A percentile compares a stretch with the other conserved stretches of the same genome.
Evolutionary conservation across 2,113 vertebrate species (phyloP).

Genomic region (Prietella phreatophila): DNA sequence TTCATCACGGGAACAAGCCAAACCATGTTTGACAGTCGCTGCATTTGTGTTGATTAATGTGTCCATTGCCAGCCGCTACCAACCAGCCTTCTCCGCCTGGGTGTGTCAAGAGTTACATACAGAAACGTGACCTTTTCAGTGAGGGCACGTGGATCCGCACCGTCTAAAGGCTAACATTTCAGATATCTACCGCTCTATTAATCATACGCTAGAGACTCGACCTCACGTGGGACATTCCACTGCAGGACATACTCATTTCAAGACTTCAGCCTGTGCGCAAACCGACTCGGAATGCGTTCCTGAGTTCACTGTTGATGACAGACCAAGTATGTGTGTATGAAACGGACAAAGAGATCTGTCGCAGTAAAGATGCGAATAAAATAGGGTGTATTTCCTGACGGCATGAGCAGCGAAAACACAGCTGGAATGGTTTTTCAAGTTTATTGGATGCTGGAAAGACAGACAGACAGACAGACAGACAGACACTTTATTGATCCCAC

Average conservation of each 20-base stretch:
- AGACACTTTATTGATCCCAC: constrained; percentile 2
- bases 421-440: neutral
- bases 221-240: neutral
- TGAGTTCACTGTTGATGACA: neutral
- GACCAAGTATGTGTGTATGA: neutral
- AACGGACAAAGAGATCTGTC: neutral
- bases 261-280: neutral
- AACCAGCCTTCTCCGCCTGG: constrained; percentile 31
- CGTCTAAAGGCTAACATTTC: constrained; percentile 27
- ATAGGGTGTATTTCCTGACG: neutral
- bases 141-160: constrained; percentile 23
- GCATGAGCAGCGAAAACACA: neutral
- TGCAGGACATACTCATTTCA: neutral
- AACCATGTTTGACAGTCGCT: constrained; percentile 54
- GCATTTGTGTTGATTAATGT: constrained; percentile 56
- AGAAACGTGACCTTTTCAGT: constrained; percentile 42
- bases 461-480: neutral
- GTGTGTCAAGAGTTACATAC: constrained; percentile 34
- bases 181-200: neutral
- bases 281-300: neutral
- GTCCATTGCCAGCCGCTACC: constrained; percentile 42
- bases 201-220: neutral
- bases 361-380: neutral
- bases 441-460: neutral
- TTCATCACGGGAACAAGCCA: constrained; percentile 47